These are phyloP conservation scores for Agrotis clavis DNA, from an alignment of 2,888 invertebrate genomes.

Conservation along the genomic window DNA sequence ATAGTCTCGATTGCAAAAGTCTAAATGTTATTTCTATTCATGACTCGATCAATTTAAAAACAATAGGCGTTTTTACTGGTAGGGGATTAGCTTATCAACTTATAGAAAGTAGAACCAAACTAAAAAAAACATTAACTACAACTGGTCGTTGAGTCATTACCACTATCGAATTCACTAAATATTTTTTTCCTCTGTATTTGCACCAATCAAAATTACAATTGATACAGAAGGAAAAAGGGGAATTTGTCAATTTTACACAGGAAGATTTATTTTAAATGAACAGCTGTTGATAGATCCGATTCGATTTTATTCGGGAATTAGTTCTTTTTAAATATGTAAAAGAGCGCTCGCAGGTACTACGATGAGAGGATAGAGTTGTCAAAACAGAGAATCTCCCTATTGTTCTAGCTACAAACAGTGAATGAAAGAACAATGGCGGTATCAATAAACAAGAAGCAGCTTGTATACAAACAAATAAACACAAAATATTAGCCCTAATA, in stretches of 20 bases:
- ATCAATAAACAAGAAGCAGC: slow-evolving; percentile 31
- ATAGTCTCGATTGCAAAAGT: slow-evolving; percentile 1
- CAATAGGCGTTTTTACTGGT: slow-evolving; percentile 8
- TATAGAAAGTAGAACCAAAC: slow-evolving; percentile 31
- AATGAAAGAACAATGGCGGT: slow-evolving; percentile 20
- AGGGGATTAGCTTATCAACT: slow-evolving; percentile 31
- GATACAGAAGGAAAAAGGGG: neutral
- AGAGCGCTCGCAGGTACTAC: no score
- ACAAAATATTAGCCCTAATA: slow-evolving; percentile 53
- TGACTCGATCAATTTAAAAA: slow-evolving; percentile 7
- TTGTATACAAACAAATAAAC: slow-evolving; percentile 31
- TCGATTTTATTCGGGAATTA: neutral
- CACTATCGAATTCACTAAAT: neutral
- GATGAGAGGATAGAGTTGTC: neutral
- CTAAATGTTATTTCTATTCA: slow-evolving; percentile 9
- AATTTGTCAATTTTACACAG: neutral
- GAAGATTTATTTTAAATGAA: neutral
- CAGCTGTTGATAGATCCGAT: neutral
- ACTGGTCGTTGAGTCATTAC: slow-evolving; percentile 27
- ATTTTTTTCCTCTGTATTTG: neutral
- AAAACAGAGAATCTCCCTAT: slow-evolving; percentile 5
- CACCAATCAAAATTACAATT: neutral
- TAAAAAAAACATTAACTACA: slow-evolving; percentile 27
- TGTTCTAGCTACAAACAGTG: slow-evolving; percentile 3
- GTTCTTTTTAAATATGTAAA: neutral